A percentile compares a stretch with the other conserved stretches of the same genome.
Evolutionary conservation across 1,140 invertebrate species (phyloP).

Genomic region (Leucophenga varia): DNA sequence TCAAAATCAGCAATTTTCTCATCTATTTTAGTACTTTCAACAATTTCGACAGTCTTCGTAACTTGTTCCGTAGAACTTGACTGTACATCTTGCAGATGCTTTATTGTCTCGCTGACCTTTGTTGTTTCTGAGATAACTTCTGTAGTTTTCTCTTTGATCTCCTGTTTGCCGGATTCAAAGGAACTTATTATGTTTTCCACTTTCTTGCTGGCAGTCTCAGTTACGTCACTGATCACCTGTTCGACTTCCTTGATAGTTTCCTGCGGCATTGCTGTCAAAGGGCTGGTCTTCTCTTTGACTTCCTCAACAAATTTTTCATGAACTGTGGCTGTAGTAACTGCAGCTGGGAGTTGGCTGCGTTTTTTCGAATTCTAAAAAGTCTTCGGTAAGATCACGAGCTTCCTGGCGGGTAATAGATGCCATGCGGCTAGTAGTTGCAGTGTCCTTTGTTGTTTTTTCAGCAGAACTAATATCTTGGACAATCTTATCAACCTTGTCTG

Average conservation of each 20-base stretch:
- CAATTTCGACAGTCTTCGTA: conserved; percentile 20
- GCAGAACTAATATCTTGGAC: conserved; percentile 41
- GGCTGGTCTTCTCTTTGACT: conserved; percentile 42
- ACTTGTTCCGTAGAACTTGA: conserved; percentile 20
- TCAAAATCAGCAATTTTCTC: conserved; percentile 51
- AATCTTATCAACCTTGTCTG: conserved; percentile 41
- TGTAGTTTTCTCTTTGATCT: conserved; percentile 11
- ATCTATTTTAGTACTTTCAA: conserved; percentile 40
- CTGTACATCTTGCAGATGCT: conserved; percentile 35
- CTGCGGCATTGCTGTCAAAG: conserved; percentile 27
- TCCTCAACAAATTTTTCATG: conserved; percentile 47
- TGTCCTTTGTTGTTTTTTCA: conserved; percentile 37
- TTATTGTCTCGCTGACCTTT: conserved; percentile 43
- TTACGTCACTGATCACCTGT: conserved; percentile 38
- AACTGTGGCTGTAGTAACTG: conserved; percentile 24
- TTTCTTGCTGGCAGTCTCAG: conserved; percentile 39
- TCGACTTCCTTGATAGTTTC: conserved; percentile 33
- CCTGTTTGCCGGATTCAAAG: conserved; percentile 31
- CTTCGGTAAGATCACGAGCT: conserved; percentile 43
- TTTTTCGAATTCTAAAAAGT: conserved; percentile 48
- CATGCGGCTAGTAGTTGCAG: conserved; percentile 25
- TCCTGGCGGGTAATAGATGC: conserved; percentile 39
- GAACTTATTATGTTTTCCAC: conserved; percentile 42
- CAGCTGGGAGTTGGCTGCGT: conserved; percentile 37
- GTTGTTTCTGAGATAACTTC: conserved; percentile 22